Evolutionary conservation across 2,113 vertebrate species (phyloP), one percentile per base, ranked within the genome.

Genomic region (Parotia lawesii): DNA sequence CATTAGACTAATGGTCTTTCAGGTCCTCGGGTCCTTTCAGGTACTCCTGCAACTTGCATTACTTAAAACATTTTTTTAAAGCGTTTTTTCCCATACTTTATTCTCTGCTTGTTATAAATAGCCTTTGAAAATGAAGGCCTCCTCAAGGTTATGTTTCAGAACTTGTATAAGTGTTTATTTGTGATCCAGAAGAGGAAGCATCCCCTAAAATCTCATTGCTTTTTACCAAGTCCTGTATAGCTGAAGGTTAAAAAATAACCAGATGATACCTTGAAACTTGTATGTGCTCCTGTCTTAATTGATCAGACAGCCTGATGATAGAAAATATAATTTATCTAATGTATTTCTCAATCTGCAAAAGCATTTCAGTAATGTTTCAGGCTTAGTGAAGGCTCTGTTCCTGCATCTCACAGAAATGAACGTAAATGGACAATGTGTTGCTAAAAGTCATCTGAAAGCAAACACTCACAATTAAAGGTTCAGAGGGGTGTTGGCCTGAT

Each of bases 171-270:
- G 29, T 83, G 5, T 38, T 75, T 69, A 57, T 61, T 61, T 65
- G n/a, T 87, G 28, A 73, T 54, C 12, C 64, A 31, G 77, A 58
- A 58, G 33, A 58, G 18, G 16, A 79, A 90, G 29, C 14, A 27
- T 56, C 45, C 47, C 29, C 50, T 80, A 54, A 83, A 87, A 70
- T 75, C 24, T 91, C 16, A 7, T 4, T 79, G n/a, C 2, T 79
- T 77, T 85, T 94, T 76, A 72, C 10, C 15, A 66, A 58, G 35
- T 33, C 2, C 14, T 80, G 15, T 47, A 5, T 6, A 54, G 24
- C 75, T 85, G 85, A 83, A 80, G 33, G 47, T 88, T 91, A 64
- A 88, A 94, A 94, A 91, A 85, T 54, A 76, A 31, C 56, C 50
- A 50, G 9, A 11, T 65, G 28, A 71, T 87, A n/a, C 48, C 18